Percentiles rank a stretch among this genome's conserved stretches.
Conservation (phyloP, 2,113 vertebrate species). For the Bostrychus sinensis region DNA sequence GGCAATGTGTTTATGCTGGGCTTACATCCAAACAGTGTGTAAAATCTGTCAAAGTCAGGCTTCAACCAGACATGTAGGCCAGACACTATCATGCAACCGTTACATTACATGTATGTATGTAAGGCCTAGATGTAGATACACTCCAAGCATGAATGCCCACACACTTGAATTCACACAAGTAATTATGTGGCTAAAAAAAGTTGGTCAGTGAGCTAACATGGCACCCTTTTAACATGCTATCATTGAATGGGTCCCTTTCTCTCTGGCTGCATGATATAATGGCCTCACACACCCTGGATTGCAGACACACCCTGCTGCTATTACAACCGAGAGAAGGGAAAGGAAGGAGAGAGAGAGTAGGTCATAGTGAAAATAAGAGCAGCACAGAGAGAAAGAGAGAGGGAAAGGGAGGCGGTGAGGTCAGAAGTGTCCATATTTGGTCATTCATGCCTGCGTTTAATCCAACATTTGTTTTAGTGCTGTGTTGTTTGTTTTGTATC, state of each 20-base stretch:
- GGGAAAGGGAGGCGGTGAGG: conserved; percentile 53
- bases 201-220: conserved; percentile 45
- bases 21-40: conserved; percentile 5
- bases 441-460: conserved; percentile 57
- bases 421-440: conserved; percentile 77
- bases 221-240: conserved; percentile 41
- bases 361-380: conserved; percentile 41
- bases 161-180: conserved; percentile 40
- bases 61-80: conserved; percentile 16
- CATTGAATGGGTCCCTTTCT: conserved; percentile 66
- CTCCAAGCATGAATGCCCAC: conserved; percentile 24
- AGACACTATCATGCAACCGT: neutral
- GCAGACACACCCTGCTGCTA: conserved; percentile 74
- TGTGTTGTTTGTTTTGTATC: conserved; percentile 28
- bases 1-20: neutral
- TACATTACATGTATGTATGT: conserved; percentile 16
- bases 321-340: conserved; percentile 45
- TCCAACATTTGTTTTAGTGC: conserved; percentile 24
- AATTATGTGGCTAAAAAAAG: conserved; percentile 25
- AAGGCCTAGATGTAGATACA: neutral
- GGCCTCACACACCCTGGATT: conserved; percentile 67
- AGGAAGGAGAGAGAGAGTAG: conserved; percentile 38
- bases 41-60: conserved; percentile 13
- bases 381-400: neutral
- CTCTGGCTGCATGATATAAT: conserved; percentile 64